Base-by-base conservation (phyloP, 2,888 invertebrate genomes). In the Acleris literana region DNA sequence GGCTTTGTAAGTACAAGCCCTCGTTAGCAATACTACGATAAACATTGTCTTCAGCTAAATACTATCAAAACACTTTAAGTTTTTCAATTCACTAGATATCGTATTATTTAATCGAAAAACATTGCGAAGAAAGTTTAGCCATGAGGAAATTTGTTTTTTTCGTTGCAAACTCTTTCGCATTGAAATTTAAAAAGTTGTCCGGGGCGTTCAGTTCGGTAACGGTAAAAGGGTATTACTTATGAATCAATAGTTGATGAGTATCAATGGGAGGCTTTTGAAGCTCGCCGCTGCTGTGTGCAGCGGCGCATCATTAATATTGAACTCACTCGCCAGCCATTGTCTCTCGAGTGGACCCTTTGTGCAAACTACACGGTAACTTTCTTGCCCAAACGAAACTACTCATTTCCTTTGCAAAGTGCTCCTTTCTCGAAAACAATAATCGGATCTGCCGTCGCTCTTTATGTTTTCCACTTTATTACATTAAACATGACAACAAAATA, bases 181-280 rank as follows among this genome's bases (percentile, higher is more conserved):
- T 90, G 86, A 87, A 88, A 90, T 90, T 88, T 87, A 81, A 86
- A 88, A 90, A 88, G 85, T 87, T 87, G 84, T 83, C 80, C 83
- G 81, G 77, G 72, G 74, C 79, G 80, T 80, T 76, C 76, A 79
- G 79, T 76, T 74, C 81, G 74, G 79, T 72, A 76, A 82, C 83
- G 84, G 86, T 86, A 86, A 88, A 88, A 88, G 88, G 86, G 88
- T 88, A 92, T 92, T 91, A 91, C 90, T 92, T 92, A 91, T 91
- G 90, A 92, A 88, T 91, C 90, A 90, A 92, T 92, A 91, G 86
- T 88, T 90, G 91, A 92, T 91, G 90, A 91, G 89, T 88, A 90
- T 90, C 91, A 88, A 89, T 90, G 83, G 86, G 80, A 82, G 84
- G 86, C 88, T 88, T 89, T 90, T 87, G 86, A 87, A 87, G 84